Percentiles rank a stretch among this genome's conserved stretches.
Conservation (phyloP, 2,113 vertebrate genomes). For the Macquaria australasica region DNA sequence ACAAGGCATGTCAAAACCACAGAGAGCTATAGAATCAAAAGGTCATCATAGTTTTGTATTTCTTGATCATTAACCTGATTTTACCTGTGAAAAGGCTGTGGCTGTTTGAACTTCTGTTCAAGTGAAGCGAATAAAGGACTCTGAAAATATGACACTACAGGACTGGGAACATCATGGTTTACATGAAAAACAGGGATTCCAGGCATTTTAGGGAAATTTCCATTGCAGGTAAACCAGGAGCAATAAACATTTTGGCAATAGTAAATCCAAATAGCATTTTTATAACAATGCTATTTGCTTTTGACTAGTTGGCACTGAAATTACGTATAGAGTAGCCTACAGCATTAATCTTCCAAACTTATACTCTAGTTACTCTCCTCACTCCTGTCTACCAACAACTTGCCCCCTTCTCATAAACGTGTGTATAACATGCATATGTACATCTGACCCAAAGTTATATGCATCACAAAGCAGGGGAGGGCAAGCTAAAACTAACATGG, state of each 20-base stretch:
- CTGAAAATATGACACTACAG: neutral
- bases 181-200: neutral
- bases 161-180: neutral
- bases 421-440: neutral
- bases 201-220: neutral
- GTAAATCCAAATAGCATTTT: conserved; percentile 12
- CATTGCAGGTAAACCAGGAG: neutral
- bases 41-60: conserved; percentile 35
- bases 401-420: neutral
- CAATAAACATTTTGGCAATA: conserved; percentile 7
- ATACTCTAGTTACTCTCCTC: neutral
- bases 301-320: conserved; percentile 7
- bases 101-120: conserved; percentile 1
- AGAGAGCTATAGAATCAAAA: conserved; percentile 45
- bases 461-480: neutral
- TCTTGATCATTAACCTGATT: conserved; percentile 10
- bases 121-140: neutral
- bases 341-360: neutral
- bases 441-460: neutral
- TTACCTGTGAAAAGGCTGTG: conserved; percentile 23
- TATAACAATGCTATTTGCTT: neutral
- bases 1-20: conserved; percentile 35
- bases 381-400: neutral
- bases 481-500: neutral
- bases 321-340: neutral